These are phyloP conservation scores for Maconellicoccus hirsutus DNA, from an alignment of 1,140 invertebrate genomes.

Conservation along the genomic window DNA sequence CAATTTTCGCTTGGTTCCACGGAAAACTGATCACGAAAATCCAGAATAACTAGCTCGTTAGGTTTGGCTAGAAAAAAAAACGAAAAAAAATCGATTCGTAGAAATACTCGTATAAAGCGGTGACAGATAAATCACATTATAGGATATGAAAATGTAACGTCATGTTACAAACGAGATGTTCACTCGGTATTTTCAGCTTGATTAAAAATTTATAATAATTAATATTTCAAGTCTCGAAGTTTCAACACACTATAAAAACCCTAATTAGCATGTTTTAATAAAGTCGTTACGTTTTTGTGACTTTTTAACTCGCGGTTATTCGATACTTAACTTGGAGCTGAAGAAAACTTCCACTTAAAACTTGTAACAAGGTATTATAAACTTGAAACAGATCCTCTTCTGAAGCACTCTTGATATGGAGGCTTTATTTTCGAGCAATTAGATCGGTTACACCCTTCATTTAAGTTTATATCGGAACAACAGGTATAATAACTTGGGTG, in stretches of 20 bases:
- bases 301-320: no score
- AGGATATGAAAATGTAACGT: no score
- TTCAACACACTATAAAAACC: no score
- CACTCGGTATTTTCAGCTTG: no score
- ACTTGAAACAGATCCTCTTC: not conserved
- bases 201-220: no score
- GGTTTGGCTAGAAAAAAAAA: conserved; percentile 52
- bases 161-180: no score
- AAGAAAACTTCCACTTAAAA: not conserved
- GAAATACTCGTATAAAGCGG: no score
- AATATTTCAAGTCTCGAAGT: no score
- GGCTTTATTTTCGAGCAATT: conserved; percentile 9
- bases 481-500: not conserved
- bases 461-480: not conserved
- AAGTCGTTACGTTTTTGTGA: no score
- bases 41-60: conserved; percentile 54
- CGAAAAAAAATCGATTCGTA: conserved; percentile 20
- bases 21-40: conserved; percentile 70
- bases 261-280: no score
- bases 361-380: not conserved
- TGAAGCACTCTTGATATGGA: not conserved
- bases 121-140: no score
- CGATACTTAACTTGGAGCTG: no score
- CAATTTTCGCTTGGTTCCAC: conserved; percentile 63
- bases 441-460: not conserved